These are phyloP conservation scores for Morpho achilles DNA, from an alignment of 2,888 invertebrate genomes.

Conservation along the genomic window DNA sequence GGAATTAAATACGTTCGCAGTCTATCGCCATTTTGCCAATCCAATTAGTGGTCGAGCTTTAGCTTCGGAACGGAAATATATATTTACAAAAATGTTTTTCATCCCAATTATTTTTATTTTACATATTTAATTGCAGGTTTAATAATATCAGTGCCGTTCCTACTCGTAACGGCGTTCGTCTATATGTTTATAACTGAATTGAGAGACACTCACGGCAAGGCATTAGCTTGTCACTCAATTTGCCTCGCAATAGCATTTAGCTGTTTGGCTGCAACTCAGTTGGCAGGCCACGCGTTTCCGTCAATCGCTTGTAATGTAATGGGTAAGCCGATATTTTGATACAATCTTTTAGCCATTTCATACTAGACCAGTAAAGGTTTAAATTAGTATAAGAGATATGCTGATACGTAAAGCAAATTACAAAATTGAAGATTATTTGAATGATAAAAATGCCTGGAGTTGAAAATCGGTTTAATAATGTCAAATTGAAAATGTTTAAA, in stretches of 20 bases:
- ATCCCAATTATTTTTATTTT: background rate
- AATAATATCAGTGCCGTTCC: slow-evolving; percentile 73
- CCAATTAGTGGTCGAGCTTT: slow-evolving; percentile 3
- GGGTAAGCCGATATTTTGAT: slow-evolving; percentile 45
- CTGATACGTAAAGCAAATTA: too few species aligned
- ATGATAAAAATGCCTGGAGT: too few species aligned
- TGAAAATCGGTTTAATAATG: too few species aligned
- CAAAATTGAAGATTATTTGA: too few species aligned
- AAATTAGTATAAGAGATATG: too few species aligned
- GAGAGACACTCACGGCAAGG: slow-evolving; percentile 76
- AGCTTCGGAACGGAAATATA: background rate
- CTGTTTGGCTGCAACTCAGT: slow-evolving; percentile 75
- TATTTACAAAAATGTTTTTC: background rate
- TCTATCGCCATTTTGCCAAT: slow-evolving; percentile 6
- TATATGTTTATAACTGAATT: slow-evolving; percentile 74
- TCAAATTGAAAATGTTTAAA: too few species aligned
- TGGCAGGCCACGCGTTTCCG: slow-evolving; percentile 71
- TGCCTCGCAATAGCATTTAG: slow-evolving; percentile 77
- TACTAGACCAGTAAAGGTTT: too few species aligned
- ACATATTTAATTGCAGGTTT: slow-evolving; percentile 52
- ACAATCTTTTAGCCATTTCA: too few species aligned
- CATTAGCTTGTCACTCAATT: slow-evolving; percentile 76
- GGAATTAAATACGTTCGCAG: slow-evolving; percentile 2
- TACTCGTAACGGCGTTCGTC: slow-evolving; percentile 68
- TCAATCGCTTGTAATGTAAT: slow-evolving; percentile 65